These are phyloP conservation scores for Eilema depressum DNA, from an alignment of 2,888 invertebrate species.

Conservation along the genomic window DNA sequence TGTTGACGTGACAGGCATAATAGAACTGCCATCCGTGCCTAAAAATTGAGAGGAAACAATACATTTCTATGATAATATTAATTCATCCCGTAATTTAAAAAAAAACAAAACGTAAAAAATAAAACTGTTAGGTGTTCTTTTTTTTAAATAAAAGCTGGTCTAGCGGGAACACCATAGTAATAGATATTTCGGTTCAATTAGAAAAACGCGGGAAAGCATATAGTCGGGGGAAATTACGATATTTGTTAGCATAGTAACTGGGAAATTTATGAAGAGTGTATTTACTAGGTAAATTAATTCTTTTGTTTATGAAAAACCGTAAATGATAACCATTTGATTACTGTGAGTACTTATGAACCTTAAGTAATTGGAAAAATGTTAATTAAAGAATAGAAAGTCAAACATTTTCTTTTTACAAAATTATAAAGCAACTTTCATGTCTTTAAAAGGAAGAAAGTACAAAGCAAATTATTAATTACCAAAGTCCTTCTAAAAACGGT, in stretches of 20 bases:
- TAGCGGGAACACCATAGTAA: not conserved
- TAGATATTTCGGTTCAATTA: not conserved
- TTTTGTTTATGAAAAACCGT: too few species aligned
- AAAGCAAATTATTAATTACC: not conserved
- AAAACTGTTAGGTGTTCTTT: too few species aligned
- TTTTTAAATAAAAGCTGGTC: not conserved
- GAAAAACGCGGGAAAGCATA: not conserved
- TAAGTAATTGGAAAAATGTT: too few species aligned
- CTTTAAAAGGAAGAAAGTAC: not conserved
- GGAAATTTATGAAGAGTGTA: not conserved
- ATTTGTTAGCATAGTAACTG: not conserved
- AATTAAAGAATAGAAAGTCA: not conserved
- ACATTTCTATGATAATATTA: not conserved
- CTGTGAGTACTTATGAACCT: too few species aligned
- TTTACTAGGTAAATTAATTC: too few species aligned
- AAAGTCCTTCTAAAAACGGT: not conserved
- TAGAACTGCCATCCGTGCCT: not conserved
- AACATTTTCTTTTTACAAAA: not conserved
- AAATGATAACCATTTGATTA: too few species aligned
- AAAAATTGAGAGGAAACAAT: not conserved
- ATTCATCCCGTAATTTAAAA: not conserved
- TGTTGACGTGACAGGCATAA: slow-evolving; percentile 10
- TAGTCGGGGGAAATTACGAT: not conserved
- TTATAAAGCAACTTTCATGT: not conserved
- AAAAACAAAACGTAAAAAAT: too few species aligned